Conservation (phyloP, 2,888 invertebrate species). For the Harpalus rufipes region DNA sequence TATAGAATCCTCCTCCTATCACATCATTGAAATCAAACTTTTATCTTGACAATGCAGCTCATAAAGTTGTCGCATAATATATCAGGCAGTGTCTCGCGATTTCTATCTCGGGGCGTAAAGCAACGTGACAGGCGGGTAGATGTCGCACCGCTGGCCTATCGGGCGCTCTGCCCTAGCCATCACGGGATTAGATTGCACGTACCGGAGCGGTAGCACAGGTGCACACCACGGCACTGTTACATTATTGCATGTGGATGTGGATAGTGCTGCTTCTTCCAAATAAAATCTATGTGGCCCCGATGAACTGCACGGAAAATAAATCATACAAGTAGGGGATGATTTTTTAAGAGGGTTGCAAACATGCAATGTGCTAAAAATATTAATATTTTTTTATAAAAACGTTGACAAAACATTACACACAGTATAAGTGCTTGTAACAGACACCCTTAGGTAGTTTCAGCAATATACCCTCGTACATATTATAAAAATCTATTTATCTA, state of each 20-base stretch:
- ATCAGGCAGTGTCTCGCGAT: constrained; percentile 56
- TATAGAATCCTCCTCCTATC: not conserved
- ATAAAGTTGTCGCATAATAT: constrained; percentile 51
- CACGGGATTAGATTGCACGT: constrained; percentile 60
- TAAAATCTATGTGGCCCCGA: no score
- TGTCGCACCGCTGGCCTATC: constrained; percentile 4
- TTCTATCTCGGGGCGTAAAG: constrained; percentile 46
- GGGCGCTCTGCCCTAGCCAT: constrained; percentile 14
- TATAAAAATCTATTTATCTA: no score
- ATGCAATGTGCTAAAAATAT: no score
- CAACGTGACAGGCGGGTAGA: constrained; percentile 48
- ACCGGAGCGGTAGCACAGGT: constrained; percentile 38
- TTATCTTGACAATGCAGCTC: not conserved
- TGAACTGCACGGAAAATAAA: no score
- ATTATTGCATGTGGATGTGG: not conserved
- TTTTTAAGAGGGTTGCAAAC: no score
- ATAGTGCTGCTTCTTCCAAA: no score
- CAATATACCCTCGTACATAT: no score
- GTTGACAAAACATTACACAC: no score
- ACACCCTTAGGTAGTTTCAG: no score
- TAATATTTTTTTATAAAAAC: no score
- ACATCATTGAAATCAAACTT: not conserved
- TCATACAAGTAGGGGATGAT: no score
- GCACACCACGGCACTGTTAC: constrained; percentile 43
- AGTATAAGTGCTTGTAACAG: no score